A percentile compares a stretch with the other conserved stretches of the same genome.
These are phyloP conservation scores for Gonatopus flavifemur DNA, from an alignment of 1,140 invertebrate genomes.

Conservation along the genomic window DNA sequence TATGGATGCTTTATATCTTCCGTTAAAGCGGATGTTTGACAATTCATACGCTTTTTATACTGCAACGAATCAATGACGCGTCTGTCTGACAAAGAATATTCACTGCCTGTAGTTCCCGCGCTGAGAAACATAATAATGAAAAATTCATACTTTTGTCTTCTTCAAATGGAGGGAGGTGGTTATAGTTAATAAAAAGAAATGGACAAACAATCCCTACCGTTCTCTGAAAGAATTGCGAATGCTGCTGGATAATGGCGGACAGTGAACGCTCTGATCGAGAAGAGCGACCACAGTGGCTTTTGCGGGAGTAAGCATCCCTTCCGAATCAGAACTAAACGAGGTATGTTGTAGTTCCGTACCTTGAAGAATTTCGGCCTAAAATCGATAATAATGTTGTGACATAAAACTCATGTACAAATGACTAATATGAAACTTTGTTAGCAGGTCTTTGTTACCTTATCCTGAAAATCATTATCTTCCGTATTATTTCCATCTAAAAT, in stretches of 20 bases:
- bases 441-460: conserved; percentile 10
- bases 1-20: conserved; percentile 64
- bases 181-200: too few species aligned
- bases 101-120: conserved; percentile 63
- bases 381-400: too few species aligned
- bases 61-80: conserved; percentile 57
- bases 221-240: conserved; percentile 61
- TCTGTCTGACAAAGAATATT: conserved; percentile 61
- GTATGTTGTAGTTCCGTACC: conserved; percentile 59
- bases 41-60: conserved; percentile 58
- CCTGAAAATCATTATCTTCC: conserved; percentile 13
- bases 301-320: conserved; percentile 62
- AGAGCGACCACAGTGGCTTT: conserved; percentile 40
- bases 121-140: conserved; percentile 41
- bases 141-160: neutral
- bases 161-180: too few species aligned
- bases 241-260: conserved; percentile 44
- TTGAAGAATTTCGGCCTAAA: too few species aligned
- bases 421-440: too few species aligned
- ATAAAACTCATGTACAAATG: too few species aligned
- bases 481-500: conserved; percentile 20
- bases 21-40: conserved; percentile 60
- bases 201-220: conserved; percentile 59
- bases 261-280: conserved; percentile 45
- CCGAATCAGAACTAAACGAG: conserved; percentile 69